A percentile compares a stretch with the other conserved stretches of the same genome.
These are phyloP conservation scores for Eristalis pertinax DNA, from an alignment of 2,888 invertebrate species.

Conservation along the genomic window DNA sequence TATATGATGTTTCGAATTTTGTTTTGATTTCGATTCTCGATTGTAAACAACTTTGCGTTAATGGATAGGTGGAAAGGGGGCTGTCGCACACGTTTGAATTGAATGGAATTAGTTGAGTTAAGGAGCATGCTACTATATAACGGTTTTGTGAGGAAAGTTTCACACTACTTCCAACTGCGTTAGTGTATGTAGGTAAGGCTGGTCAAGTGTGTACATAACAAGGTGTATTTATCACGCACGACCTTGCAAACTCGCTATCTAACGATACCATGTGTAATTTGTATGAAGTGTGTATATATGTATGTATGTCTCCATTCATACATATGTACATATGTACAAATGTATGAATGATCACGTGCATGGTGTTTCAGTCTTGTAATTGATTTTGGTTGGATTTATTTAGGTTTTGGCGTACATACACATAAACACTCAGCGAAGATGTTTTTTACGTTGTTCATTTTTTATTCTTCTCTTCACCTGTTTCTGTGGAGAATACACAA, in stretches of 20 bases:
- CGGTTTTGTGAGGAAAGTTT: not conserved
- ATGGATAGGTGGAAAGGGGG: not conserved
- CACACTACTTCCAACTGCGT: not conserved
- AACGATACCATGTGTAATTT: not conserved
- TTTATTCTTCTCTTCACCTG: slow-evolving; percentile 22
- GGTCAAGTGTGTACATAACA: not conserved
- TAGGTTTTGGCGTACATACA: not conserved
- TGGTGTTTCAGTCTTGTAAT: not conserved
- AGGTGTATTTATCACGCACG: not conserved
- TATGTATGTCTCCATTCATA: not conserved
- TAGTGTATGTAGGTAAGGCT: not conserved
- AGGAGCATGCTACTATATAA: not conserved
- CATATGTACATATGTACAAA: not conserved
- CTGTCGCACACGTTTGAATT: not conserved
- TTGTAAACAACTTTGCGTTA: slow-evolving; percentile 15
- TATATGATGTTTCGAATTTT: slow-evolving; percentile 35
- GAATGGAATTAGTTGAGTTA: not conserved
- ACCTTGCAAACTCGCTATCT: not conserved
- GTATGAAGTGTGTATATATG: not conserved
- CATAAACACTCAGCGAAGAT: not conserved
- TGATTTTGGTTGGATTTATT: not conserved
- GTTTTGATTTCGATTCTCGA: slow-evolving; percentile 50
- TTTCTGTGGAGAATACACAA: not conserved
- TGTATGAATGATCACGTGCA: not conserved
- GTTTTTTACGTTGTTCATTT: not conserved